Base-by-base conservation (phyloP, 2,888 invertebrate genomes). In the Polydrusus pterygomalis region DNA sequence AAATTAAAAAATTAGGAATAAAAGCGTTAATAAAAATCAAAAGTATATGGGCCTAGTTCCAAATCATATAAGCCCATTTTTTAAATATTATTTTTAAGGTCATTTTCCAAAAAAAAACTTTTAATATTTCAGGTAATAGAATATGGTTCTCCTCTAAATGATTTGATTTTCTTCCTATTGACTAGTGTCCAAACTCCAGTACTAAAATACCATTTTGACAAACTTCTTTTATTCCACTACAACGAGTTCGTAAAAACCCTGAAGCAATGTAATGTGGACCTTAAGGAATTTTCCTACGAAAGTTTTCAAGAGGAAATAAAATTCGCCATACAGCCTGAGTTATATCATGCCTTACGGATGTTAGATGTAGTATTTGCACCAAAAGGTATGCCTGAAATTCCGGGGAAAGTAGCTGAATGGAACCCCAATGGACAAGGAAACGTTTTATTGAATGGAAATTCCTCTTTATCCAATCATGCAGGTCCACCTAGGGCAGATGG, bases 141-240 rank as follows among this genome's bases (percentile, higher is more conserved):
- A 17, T 89, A 89, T 70, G 86, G 88, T 6, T 90, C 89, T 10
- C 85, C 90, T 0, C 83, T 87, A 0, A 87, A 88, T 38, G 91
- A 91, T 80, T 74, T 91, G 0, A 80, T 89, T 0, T 91, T 91
- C 76, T 88, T 90, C 49, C 70, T 92, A 6, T 87, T 89, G 17
- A 86, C 89, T 0, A 91, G 91, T 77, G 86, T 90, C 0, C 84
- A 87, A 15, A 79, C 81, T 0, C 79, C 84, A 0, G 84, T 89
- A 0, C 79, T 88, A 11, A 84, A 85, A 1, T 73, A 87, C 8
- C 83, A 89, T 65, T 84, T 87, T 40, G 86, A 90, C 3, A 85
- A 88, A 20, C 85, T 91, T 7, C 78, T 91, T 0, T 81, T 86
- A 70, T 82, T 87, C 0, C 91, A 91, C 80, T 88, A 90, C 78